A percentile compares a stretch with the other conserved stretches of the same genome.
Conservation (phyloP, 2,113 vertebrate genomes). For the Chloropsis hardwickii region DNA sequence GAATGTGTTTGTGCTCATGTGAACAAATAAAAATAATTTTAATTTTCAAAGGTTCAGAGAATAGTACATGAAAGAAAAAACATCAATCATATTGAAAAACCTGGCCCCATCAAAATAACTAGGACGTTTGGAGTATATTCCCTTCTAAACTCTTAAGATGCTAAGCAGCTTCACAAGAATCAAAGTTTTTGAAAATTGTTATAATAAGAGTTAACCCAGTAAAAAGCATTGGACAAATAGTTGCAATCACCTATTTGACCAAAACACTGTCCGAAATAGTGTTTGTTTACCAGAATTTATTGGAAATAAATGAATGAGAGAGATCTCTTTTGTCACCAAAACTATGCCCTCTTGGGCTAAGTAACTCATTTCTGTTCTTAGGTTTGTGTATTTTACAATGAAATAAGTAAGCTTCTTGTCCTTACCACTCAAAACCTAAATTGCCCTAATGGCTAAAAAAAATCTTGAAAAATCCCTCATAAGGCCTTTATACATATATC, state of each 20-base stretch:
- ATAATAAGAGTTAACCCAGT: not conserved
- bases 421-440: not conserved
- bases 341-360: not conserved
- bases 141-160: not conserved
- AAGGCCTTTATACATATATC: not conserved
- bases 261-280: not conserved
- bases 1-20: accelerated
- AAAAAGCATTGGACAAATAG: not conserved
- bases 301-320: not conserved
- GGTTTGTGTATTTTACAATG: not conserved
- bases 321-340: not conserved
- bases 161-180: not conserved
- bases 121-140: not conserved
- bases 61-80: not conserved
- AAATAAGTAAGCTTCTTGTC: not conserved
- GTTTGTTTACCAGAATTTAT: not conserved
- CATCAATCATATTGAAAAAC: not conserved
- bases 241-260: not conserved
- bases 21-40: not conserved
- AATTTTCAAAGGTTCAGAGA: not conserved
- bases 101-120: not conserved
- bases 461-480: not conserved
- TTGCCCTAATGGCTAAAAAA: not conserved
- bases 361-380: not conserved
- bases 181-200: not conserved